Conservation (phyloP, 2,113 vertebrate species). For the Zosterops lateralis region DNA sequence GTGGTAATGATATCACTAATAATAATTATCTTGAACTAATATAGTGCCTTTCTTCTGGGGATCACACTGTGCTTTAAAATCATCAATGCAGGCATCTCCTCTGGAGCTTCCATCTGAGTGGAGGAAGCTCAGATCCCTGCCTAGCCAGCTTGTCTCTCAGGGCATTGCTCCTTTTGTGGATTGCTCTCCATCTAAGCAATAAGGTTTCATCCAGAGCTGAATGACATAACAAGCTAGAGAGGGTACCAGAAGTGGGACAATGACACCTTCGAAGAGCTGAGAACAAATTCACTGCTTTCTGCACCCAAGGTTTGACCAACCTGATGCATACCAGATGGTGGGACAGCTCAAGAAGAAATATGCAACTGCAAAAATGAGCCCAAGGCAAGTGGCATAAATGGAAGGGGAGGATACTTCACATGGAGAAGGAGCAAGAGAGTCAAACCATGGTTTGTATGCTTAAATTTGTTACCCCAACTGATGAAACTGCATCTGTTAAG, state of each 20-base stretch:
- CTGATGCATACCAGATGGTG: fast-evolving
- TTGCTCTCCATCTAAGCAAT: neutral
- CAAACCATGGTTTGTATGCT: neutral
- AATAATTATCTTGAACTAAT: neutral
- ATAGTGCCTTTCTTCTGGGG: neutral
- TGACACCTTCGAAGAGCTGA: neutral
- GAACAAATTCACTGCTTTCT: neutral
- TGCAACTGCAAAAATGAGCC: neutral
- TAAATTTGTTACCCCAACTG: neutral
- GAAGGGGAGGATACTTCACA: neutral
- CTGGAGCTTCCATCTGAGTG: neutral
- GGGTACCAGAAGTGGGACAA: neutral
- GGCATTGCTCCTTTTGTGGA: neutral
- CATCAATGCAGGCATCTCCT: neutral
- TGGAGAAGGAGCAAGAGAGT: neutral
- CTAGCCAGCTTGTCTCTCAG: neutral
- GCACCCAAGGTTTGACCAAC: neutral
- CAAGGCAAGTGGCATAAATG: fast-evolving
- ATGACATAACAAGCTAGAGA: neutral
- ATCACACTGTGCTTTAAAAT: neutral
- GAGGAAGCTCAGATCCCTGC: neutral
- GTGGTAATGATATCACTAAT: neutral
- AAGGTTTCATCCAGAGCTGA: neutral
- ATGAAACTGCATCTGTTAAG: neutral
- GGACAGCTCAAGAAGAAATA: neutral